Conservation (phyloP, 1,140 invertebrate species). For the Drosophila repleta region DNA sequence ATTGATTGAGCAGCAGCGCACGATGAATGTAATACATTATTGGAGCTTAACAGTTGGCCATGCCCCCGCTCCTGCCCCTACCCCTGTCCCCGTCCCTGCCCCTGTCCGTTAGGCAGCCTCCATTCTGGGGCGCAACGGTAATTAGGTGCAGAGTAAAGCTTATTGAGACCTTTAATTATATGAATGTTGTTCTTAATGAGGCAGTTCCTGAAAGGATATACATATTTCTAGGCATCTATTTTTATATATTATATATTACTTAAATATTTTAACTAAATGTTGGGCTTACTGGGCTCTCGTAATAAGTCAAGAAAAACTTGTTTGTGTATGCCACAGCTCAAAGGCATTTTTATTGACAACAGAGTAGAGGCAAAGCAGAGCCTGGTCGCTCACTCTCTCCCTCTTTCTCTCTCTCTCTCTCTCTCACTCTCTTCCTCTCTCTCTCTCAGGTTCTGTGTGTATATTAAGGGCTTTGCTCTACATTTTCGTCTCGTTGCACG, state of each 20-base stretch:
- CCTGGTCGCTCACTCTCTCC: background rate
- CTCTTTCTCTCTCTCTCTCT: no score
- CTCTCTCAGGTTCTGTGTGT: slow-evolving; percentile 8
- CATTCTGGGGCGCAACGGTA: slow-evolving; percentile 10
- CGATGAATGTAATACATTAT: slow-evolving; percentile 47
- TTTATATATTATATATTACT: background rate
- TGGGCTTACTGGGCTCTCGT: slow-evolving; percentile 13
- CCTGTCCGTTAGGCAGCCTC: background rate
- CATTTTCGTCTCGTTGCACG: slow-evolving; percentile 47
- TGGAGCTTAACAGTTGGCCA: slow-evolving; percentile 21
- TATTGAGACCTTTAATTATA: slow-evolving; percentile 24
- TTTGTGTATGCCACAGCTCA: slow-evolving; percentile 43
- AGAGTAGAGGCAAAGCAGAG: slow-evolving; percentile 2
- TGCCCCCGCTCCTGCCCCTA: no score
- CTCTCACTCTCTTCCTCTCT: slow-evolving; percentile 1
- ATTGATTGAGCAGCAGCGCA: slow-evolving; percentile 38
- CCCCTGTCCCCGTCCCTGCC: no score
- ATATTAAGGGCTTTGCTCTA: slow-evolving; percentile 39
- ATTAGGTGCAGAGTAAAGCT: slow-evolving; percentile 31
- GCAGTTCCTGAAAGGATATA: no score
- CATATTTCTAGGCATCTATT: no score
- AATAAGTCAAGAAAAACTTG: slow-evolving; percentile 43
- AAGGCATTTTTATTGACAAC: slow-evolving; percentile 72
- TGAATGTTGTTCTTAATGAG: background rate
- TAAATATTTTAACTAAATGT: slow-evolving; percentile 33